Conservation (phyloP, 2,113 vertebrate species). For the Telmatochromis brichardi region DNA sequence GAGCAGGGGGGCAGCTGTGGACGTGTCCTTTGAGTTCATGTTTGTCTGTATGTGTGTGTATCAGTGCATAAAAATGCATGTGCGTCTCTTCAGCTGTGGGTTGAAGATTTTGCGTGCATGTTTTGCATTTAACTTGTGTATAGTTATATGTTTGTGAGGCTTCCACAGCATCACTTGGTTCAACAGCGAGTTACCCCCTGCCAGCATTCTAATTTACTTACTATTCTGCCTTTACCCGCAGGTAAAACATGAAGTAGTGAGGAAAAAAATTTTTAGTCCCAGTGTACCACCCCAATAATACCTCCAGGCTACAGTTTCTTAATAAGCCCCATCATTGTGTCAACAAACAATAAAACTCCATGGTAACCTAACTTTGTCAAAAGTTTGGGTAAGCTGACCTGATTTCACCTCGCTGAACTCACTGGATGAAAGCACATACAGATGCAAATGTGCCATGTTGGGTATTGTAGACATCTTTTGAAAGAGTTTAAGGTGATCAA, state of each 20-base stretch:
- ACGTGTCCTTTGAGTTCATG: not conserved
- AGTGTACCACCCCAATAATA: constrained; percentile 24
- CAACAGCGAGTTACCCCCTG: constrained; percentile 17
- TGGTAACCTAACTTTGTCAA: constrained; percentile 27
- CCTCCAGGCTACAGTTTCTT: constrained; percentile 43
- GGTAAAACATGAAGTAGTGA: constrained; percentile 31
- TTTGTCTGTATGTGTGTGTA: not conserved
- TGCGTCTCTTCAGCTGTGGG: not conserved
- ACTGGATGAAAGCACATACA: not conserved
- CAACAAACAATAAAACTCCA: constrained; percentile 41
- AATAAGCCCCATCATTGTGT: constrained; percentile 39
- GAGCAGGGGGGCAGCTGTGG: not conserved
- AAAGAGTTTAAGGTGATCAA: not conserved
- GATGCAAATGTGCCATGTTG: not conserved
- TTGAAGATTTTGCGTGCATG: not conserved
- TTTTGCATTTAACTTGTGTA: not conserved
- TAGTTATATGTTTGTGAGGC: not conserved
- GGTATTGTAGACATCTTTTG: not conserved
- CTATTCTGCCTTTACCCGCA: constrained; percentile 26
- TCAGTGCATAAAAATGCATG: not conserved
- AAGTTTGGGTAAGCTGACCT: constrained; percentile 22
- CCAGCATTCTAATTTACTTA: constrained; percentile 33
- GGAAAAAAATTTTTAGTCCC: not conserved
- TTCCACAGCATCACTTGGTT: not conserved
- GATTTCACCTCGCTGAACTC: not conserved